Percentiles rank a stretch among this genome's conserved stretches.
Conservation (phyloP, 2,888 invertebrate genomes). For the Sericinus montela region DNA sequence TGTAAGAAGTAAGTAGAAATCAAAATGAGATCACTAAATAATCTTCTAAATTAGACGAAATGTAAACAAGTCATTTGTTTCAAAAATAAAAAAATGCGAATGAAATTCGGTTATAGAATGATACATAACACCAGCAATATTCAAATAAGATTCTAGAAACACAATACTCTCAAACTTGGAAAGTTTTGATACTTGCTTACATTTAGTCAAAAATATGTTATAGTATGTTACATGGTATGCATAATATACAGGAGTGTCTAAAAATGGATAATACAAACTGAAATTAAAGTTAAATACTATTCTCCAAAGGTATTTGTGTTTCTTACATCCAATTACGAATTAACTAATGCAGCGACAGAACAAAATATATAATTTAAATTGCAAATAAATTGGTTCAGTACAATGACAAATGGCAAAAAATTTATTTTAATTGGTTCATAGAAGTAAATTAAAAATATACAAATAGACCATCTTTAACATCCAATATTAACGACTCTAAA, state of each 20-base stretch:
- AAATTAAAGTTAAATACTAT: background rate
- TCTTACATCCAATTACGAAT: constrained; percentile 12
- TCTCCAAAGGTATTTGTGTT: constrained; percentile 8
- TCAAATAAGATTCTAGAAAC: background rate
- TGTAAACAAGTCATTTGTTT: constrained; percentile 56
- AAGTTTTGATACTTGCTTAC: background rate
- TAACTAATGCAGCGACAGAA: constrained; percentile 19
- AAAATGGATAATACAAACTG: constrained; percentile 1
- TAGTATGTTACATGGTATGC: background rate
- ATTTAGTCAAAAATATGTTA: constrained; percentile 16
- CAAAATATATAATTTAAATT: constrained; percentile 18
- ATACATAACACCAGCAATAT: background rate
- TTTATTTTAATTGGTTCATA: constrained; percentile 28
- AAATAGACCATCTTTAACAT: constrained; percentile 35
- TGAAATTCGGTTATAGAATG: background rate
- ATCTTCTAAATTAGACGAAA: constrained; percentile 52
- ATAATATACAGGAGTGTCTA: background rate
- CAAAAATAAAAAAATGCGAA: background rate
- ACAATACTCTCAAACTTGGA: background rate
- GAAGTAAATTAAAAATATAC: constrained; percentile 51
- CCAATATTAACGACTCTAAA: constrained; percentile 50
- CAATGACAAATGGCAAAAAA: constrained; percentile 17
- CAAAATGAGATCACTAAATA: constrained; percentile 69
- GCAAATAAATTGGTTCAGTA: constrained; percentile 16
- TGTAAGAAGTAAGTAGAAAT: constrained; percentile 3